Conservation (phyloP, 2,113 vertebrate species). For the Labrus mixtus region DNA sequence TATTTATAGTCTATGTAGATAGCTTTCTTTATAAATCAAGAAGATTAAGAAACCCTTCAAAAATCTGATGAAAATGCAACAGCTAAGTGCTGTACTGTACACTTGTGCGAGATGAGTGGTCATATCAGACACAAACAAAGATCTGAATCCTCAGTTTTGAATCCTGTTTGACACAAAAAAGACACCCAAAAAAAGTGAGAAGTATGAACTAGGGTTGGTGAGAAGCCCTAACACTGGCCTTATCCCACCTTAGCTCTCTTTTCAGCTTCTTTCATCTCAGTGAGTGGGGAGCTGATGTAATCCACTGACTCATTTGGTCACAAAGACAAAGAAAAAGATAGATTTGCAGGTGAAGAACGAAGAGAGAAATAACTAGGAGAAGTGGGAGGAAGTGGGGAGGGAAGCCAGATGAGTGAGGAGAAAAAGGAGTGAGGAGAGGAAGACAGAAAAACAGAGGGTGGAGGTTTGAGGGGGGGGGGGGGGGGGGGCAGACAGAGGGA, state of each 20-base stretch:
- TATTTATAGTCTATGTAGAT: too few relatives aligned
- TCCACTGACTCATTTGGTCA: slow-evolving; percentile 28
- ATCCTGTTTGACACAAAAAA: neutral
- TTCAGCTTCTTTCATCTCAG: slow-evolving; percentile 43
- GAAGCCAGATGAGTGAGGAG: slow-evolving; percentile 15
- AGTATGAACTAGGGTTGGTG: slow-evolving; percentile 6
- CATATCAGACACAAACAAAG: too few relatives aligned
- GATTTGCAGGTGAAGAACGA: neutral
- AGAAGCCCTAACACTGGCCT: slow-evolving; percentile 22
- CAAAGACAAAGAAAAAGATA: slow-evolving; percentile 8
- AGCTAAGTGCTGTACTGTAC: too few relatives aligned
- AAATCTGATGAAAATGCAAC: too few relatives aligned
- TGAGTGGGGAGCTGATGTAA: slow-evolving; percentile 48
- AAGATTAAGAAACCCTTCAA: too few relatives aligned
- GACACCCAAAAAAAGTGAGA: neutral
- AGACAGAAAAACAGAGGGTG: slow-evolving; percentile 37
- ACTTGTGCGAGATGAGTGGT: too few relatives aligned
- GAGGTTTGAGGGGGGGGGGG: slow-evolving; percentile 16
- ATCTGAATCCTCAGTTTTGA: too few relatives aligned
- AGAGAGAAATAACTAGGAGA: neutral
- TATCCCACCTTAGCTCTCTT: neutral
- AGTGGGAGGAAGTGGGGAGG: neutral
- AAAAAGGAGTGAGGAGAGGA: neutral
- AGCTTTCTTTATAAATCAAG: too few relatives aligned
- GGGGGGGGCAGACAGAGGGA: slow-evolving; percentile 22